Conservation (phyloP, 2,888 invertebrate genomes). For the Auanema sp. region DNA sequence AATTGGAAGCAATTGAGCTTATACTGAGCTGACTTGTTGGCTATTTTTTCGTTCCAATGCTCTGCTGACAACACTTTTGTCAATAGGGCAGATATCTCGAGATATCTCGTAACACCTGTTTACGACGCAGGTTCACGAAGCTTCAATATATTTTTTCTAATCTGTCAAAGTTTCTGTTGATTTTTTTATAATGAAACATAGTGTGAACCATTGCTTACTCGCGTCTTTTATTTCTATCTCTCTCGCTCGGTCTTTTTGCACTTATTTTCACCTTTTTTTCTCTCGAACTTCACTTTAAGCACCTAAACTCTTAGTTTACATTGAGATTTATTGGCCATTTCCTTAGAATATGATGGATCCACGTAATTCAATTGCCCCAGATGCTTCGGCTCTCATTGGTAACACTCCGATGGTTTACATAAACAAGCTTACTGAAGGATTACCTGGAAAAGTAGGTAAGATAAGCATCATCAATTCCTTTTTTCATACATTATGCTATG, state of each 20-base stretch:
- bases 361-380: conserved; percentile 46
- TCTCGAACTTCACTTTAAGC: background rate
- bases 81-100: no score
- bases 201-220: background rate
- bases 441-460: conserved; percentile 49
- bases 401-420: conserved; percentile 63
- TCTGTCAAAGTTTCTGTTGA: no score
- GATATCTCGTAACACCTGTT: no score
- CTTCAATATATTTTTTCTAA: no score
- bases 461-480: background rate
- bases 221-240: conserved; percentile 9
- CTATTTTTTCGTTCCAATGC: no score
- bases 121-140: no score
- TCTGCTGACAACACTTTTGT: no score
- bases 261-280: background rate
- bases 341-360: conserved; percentile 41
- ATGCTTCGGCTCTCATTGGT: conserved; percentile 53
- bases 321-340: no score
- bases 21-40: no score
- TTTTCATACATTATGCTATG: conserved; percentile 9
- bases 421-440: conserved; percentile 45
- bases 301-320: background rate
- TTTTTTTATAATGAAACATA: no score
- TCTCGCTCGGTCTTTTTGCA: background rate
- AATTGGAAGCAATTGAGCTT: no score